These are phyloP conservation scores for Lucilia sericata DNA, from an alignment of 1,140 invertebrate genomes.

Conservation along the genomic window DNA sequence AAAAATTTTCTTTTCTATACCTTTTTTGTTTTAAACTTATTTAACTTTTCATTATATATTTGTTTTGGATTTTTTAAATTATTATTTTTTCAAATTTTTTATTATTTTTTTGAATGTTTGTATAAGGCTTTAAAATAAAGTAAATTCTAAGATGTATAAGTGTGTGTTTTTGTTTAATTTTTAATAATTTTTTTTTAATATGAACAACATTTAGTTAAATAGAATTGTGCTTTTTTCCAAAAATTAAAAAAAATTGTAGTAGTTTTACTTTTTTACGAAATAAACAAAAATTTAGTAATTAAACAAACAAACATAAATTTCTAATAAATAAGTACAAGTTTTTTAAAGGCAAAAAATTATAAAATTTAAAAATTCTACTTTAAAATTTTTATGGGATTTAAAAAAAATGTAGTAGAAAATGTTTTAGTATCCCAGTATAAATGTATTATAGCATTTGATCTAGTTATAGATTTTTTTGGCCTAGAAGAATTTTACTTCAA, in stretches of 20 bases:
- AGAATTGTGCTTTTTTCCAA: not conserved
- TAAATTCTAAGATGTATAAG: slow-evolving; percentile 10
- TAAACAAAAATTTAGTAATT: too few relatives aligned
- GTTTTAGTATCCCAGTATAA: too few relatives aligned
- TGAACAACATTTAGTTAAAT: slow-evolving; percentile 26
- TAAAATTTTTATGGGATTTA: too few relatives aligned
- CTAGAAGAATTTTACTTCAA: too few relatives aligned
- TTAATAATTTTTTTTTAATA: slow-evolving; percentile 8
- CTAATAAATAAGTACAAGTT: too few relatives aligned
- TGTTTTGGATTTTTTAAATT: not conserved
- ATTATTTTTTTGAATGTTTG: not conserved
- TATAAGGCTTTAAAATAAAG: slow-evolving; percentile 24
- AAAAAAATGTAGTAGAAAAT: too few relatives aligned
- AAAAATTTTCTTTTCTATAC: slow-evolving; percentile 24
- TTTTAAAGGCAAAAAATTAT: too few relatives aligned
- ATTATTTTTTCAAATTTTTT: not conserved
- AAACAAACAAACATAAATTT: too few relatives aligned
- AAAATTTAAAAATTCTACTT: too few relatives aligned
- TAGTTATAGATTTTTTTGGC: too few relatives aligned
- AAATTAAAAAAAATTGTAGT: not conserved
- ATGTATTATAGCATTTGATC: too few relatives aligned
- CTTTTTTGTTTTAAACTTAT: not conserved
- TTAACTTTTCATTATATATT: not conserved
- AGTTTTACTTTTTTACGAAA: too few relatives aligned
- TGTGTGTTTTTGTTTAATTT: slow-evolving; percentile 27